Base-by-base conservation (phyloP, 2,797 vertebrate species). In the Eutrigla gurnardus region DNA sequence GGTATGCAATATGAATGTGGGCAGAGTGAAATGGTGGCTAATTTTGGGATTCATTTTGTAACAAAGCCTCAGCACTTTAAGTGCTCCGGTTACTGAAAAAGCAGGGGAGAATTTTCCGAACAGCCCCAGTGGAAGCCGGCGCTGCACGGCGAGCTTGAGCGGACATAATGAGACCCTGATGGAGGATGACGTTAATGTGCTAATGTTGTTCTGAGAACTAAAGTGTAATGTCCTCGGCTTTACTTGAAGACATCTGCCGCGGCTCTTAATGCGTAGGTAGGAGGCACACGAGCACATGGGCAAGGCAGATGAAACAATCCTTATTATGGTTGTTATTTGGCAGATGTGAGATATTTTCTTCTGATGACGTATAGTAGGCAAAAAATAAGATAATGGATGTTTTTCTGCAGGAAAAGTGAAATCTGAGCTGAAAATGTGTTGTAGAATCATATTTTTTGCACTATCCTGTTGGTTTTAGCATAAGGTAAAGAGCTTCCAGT, bases 171-270 rank as follows among this genome's bases (percentile, higher is more conserved):
- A 89, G 82, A 85, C 55, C 87, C 79, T 85, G 81, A 88, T 82
- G 86, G 84, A 90, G 82, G 80, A 80, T 86, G 89, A 87, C 78
- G 59, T 85, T 92, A 89, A 91, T 91, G 85, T 85, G 78, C 82
- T 84, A 88, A 82, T 82, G 81, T 74, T 85, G 84, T 77, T 83
- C 82, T 79, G 61, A 75, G 77, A 85, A 87, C 80, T 25, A 5
- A 83, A 84, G 64, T 78, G 77, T 75, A 37, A 77, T 78, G 79
- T 75, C 76, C 55, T 69, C 61, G 15, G 57, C 67, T 71, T 57
- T 53, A 75, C 76, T 81, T 65, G 15, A 64, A 58, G 33, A n/a
- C 35, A 77, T 46, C 52, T 58, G 42, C 42, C 6, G 35, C 65
- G 73, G 36, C 64, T 81, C 61, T 53, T 43, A 9, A n/a, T 47